Evolutionary conservation across 2,113 vertebrate species (phyloP).

Genomic region (Mirza zaza): DNA sequence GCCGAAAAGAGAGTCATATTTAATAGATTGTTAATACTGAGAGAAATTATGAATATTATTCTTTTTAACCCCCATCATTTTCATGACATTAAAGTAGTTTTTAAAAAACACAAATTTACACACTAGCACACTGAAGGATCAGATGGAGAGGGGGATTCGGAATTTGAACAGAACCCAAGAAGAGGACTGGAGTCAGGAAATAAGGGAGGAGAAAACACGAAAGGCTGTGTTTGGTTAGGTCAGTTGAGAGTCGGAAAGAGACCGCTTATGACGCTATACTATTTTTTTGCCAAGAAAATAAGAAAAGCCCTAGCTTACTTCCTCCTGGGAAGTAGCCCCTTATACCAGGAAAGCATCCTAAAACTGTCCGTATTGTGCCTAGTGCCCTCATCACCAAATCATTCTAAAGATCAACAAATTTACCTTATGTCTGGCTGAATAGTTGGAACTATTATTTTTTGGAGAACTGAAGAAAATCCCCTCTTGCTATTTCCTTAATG

Average conservation of each 20-base stretch:
- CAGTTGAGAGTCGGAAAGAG: neutral
- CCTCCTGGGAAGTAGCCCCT: neutral
- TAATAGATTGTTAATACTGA: no score
- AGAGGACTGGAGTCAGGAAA: neutral
- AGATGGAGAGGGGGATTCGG: neutral
- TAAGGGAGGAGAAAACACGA: neutral
- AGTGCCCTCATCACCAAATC: neutral
- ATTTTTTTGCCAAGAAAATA: neutral
- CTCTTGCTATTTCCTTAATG: neutral
- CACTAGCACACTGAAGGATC: no score
- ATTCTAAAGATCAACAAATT: neutral
- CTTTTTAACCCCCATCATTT: neutral
- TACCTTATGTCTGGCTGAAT: neutral
- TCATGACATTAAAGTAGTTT: neutral
- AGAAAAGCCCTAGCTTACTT: neutral
- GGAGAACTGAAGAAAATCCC: neutral
- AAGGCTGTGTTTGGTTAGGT: neutral
- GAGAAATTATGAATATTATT: neutral
- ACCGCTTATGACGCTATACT: fast-evolving
- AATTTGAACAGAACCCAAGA: neutral
- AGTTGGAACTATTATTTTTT: neutral
- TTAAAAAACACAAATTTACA: neutral
- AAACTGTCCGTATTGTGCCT: fast-evolving
- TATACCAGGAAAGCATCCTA: neutral
- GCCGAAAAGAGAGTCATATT: neutral